Evolutionary conservation across 1,140 invertebrate genomes (phyloP).

Genomic region (Drosophila sturtevanti): DNA sequence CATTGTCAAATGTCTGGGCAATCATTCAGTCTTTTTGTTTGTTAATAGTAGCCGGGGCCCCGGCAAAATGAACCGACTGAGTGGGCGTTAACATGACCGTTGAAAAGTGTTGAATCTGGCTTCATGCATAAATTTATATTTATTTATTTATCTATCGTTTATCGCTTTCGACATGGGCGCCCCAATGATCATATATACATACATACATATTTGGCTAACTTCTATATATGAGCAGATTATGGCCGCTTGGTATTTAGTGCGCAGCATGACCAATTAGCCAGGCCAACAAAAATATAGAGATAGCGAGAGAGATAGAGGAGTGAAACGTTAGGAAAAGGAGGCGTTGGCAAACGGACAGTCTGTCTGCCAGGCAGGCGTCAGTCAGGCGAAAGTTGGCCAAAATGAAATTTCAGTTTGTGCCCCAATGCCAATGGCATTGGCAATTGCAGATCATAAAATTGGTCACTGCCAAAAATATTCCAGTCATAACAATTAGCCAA

Average conservation of each 20-base stretch:
- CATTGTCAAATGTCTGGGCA: conserved; percentile 42
- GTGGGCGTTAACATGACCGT: conserved; percentile 71
- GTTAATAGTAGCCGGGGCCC: conserved; percentile 39
- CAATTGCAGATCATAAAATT: conserved; percentile 55
- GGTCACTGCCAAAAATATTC: conserved; percentile 55
- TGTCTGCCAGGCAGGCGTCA: no score
- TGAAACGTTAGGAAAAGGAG: not conserved
- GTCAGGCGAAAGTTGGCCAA: conserved; percentile 56
- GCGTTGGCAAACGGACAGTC: no score
- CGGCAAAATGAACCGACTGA: conserved; percentile 15
- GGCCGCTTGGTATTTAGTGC: conserved; percentile 59
- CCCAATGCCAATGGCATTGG: conserved; percentile 40
- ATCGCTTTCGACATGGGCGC: conserved; percentile 49
- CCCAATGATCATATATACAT: no score
- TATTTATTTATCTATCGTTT: conserved; percentile 64
- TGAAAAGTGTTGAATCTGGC: conserved; percentile 66
- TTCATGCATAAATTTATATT: conserved; percentile 66
- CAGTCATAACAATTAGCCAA: conserved; percentile 69
- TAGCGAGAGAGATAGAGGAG: conserved; percentile 17
- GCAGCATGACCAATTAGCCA: conserved; percentile 70
- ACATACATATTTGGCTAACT: conserved; percentile 27
- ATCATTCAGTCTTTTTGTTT: conserved; percentile 25
- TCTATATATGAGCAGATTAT: conserved; percentile 73
- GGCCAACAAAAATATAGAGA: conserved; percentile 51
- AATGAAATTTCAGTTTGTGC: conserved; percentile 19